phyloP scores from a whole-genome alignment of 2,113 vertebrate species.

The Herpetotheres cachinnans region DNA sequence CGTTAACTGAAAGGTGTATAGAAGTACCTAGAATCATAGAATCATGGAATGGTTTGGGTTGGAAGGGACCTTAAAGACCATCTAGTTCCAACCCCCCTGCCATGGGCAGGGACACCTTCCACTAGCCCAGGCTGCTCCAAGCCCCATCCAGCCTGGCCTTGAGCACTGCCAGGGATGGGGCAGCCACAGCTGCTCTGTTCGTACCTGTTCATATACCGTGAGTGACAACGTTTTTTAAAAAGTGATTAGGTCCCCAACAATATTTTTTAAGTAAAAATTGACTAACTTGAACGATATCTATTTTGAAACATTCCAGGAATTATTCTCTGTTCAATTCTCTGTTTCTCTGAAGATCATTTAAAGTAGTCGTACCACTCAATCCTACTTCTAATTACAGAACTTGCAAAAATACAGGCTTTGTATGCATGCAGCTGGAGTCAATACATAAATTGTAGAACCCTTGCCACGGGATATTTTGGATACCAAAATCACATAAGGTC shows the following conservation, averaged over 20 bases:
- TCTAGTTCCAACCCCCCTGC: no score
- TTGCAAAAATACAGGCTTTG: background rate
- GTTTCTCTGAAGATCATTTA: background rate
- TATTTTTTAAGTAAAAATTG: background rate
- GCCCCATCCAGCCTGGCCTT: no score
- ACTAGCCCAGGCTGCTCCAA: no score
- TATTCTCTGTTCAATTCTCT: background rate
- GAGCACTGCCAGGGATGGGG: no score
- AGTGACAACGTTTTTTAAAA: background rate
- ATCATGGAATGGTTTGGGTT: no score
- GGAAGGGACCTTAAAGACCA: no score
- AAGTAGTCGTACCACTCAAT: background rate
- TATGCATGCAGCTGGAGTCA: background rate
- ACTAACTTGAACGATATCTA: background rate
- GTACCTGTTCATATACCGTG: background rate
- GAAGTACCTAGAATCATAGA: background rate
- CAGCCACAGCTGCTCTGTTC: no score
- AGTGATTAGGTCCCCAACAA: background rate
- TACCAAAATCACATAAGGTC: background rate
- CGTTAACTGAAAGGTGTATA: background rate
- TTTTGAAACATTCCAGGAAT: background rate
- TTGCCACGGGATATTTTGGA: background rate
- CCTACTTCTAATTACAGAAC: background rate
- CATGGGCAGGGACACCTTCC: no score
- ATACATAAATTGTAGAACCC: background rate